Evolutionary conservation across 2,888 invertebrate species (phyloP), one percentile per base, ranked within the genome.

Genomic region (Acronicta psi): DNA sequence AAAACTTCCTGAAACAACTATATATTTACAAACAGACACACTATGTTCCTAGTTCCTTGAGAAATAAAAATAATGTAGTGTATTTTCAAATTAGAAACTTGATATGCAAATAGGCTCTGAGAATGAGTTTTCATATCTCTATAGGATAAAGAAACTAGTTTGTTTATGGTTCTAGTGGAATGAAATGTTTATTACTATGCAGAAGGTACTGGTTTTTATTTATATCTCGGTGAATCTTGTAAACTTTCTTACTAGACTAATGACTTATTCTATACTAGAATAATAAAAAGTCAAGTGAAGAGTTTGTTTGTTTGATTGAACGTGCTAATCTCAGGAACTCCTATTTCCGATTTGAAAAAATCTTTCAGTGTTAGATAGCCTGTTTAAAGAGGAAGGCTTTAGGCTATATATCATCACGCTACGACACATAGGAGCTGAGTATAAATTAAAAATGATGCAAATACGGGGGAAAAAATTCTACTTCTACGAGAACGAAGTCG

Each of bases 21-120:
- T 66, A 57, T 63, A 56, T 59, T 60, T 65, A 66, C 49, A 60
- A 45, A 57, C 49, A 62, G 59, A 62, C 47, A 51, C 42, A 57
- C 54, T 25, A 45, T 54, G 72, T 82, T 82, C 75, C 79, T 77
- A 62, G 74, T 83, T 84, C 85, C 85, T 61, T 83, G 84, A 82
- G 83, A 83, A 81, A 55, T 69, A 62, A 67, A 59, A 58, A 62
- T 69, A 64, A 61, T 59, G 31, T 53, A 44, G 31, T 49, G 18
- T 58, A 44, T 53, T 38, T n/a, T n/a, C n/a, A 45, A 50, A 7
- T 37, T 9, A 23, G 29, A 66, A 54, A 73, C 73, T 23, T 54
- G 46, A 49, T 52, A 60, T 54, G 70, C 52, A 55, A 61, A 69
- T 59, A 53, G 25, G 11, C 40, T 69, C 51, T 31, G 18, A 6